A percentile compares a stretch with the other conserved stretches of the same genome.
phyloP scores from a whole-genome alignment of 2,888 invertebrate species.

The Machimus rusticus region DNA sequence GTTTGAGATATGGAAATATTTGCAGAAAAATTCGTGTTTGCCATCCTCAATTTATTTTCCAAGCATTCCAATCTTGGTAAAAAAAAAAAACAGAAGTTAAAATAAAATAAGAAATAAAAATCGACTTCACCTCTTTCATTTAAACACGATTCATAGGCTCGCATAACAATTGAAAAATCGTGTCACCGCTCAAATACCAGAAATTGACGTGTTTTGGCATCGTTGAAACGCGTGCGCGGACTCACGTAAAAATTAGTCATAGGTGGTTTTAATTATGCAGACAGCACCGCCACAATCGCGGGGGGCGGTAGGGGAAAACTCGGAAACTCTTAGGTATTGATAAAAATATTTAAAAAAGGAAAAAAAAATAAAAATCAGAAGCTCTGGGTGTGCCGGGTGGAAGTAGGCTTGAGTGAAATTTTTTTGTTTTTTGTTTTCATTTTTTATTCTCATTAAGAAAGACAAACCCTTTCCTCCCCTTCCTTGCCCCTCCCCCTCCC shows the following conservation, averaged over 20 bases:
- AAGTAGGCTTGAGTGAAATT: not conserved
- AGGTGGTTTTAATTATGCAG: not conserved
- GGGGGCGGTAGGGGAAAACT: not conserved
- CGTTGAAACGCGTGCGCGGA: not conserved
- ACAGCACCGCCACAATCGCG: not conserved
- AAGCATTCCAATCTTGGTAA: not conserved
- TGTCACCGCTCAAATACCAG: not conserved
- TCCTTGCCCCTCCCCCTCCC: too few species aligned
- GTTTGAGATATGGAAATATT: too few species aligned
- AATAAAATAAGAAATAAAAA: not conserved
- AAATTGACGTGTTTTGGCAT: not conserved
- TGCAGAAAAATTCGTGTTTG: too few species aligned
- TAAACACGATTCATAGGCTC: not conserved
- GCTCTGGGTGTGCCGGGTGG: not conserved
- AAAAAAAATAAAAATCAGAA: not conserved
- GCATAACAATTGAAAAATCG: not conserved
- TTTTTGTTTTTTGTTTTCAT: not conserved
- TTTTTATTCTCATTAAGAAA: not conserved
- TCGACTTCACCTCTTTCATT: not conserved
- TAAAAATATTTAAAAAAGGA: not conserved
- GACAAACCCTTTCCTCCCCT: not conserved
- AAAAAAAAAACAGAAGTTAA: too few species aligned
- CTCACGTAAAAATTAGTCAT: not conserved
- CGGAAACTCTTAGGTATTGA: not conserved
- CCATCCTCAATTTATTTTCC: too few species aligned